Evolutionary conservation across 2,797 vertebrate genomes (phyloP), one percentile per base, ranked within the genome.

Genomic region (Heterohyrax brucei): DNA sequence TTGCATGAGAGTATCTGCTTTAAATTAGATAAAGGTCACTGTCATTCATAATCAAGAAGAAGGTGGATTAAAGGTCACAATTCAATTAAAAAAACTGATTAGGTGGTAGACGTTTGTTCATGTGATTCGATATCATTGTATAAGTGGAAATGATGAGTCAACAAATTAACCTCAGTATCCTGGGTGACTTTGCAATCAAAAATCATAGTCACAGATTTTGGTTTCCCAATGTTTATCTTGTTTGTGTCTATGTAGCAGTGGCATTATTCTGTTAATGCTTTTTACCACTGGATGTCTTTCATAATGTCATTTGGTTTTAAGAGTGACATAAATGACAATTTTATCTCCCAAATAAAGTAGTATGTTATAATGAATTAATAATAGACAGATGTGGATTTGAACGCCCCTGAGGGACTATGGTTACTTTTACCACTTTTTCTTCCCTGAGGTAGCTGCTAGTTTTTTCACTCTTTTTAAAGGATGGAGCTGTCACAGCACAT

Each of bases 21-120:
- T 98, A 98, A 98, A 98, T 98, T 98, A 98, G 97, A 98, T 98
- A 98, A 99, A 99, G 98, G 98, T 99, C 98, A 98, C 98, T 98
- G 98, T 98, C 98, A 99, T 99, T 99, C 98, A 99, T 98, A 99
- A 99, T 99, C 98, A 99, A 99, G 98, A 97, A 96, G 98, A 98
- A 98, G 98, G 98, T 98, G 97, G 97, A 99, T 98, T 98, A 99
- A 99, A 99, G 99, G 98, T 99, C 98, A 98, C 98, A 98, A 98
- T 98, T 98, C 98, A 98, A 98, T 98, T 98, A 96, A 70, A 66
- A 96, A 91, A 64, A 79, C 61, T 98, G 98, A 99, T 99, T 98
- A 98, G 98, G 98, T 98, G 97, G 97, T 98, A 98, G 97, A 98
- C 97, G 96, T 98, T 98, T 98, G 97, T 98, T 98, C 98, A 97